These are phyloP conservation scores for Drosophila setifemur DNA, from an alignment of 1,140 invertebrate species.

Conservation along the genomic window DNA sequence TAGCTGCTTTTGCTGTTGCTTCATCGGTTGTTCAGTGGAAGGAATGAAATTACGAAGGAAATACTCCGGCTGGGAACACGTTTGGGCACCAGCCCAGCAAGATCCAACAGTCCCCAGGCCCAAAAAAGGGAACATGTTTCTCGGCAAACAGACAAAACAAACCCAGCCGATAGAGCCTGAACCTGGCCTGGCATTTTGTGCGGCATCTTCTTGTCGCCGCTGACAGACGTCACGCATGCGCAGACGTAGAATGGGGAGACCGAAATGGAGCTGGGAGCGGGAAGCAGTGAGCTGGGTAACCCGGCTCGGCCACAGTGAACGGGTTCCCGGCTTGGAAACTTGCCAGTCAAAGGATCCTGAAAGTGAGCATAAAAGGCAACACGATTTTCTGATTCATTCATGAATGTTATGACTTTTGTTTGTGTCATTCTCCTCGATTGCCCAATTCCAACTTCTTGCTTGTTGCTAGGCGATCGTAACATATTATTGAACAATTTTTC, in stretches of 20 bases:
- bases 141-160: constrained; percentile 40
- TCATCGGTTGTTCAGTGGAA: constrained; percentile 33
- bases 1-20: constrained; percentile 52
- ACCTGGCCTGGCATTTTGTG: constrained; percentile 26
- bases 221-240: constrained; percentile 67
- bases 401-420: constrained; percentile 73
- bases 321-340: constrained; percentile 40
- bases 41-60: constrained; percentile 38
- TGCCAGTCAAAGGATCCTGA: constrained; percentile 7
- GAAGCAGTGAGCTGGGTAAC: not conserved
- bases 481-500: constrained; percentile 63
- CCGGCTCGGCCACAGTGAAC: constrained; percentile 30
- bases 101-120: constrained; percentile 39
- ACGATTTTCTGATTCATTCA: constrained; percentile 75
- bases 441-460: constrained; percentile 20
- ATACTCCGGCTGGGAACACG: constrained; percentile 40
- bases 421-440: constrained; percentile 42
- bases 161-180: constrained; percentile 11
- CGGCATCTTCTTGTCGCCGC: constrained; percentile 54
- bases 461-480: constrained; percentile 70
- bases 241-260: constrained; percentile 11
- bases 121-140: constrained; percentile 74
- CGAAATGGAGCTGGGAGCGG: not conserved
- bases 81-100: constrained; percentile 58
- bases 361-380: constrained; percentile 47